Percentiles rank a stretch among this genome's conserved stretches.
These are phyloP conservation scores for Drepanosiphum platanoidis DNA, from an alignment of 2,888 invertebrate genomes.

Conservation along the genomic window DNA sequence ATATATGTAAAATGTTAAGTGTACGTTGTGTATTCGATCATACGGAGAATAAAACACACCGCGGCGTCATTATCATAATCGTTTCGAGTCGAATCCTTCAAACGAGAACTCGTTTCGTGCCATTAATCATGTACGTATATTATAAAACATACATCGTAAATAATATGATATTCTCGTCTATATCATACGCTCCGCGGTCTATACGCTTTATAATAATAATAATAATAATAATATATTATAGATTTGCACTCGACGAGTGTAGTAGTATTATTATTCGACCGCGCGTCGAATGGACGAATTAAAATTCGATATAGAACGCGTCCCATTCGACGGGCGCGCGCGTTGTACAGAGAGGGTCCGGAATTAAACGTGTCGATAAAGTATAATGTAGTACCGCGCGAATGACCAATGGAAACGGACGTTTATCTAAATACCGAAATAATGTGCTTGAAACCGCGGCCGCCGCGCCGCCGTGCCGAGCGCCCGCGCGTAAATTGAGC, in stretches of 20 bases:
- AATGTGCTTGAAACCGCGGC: constrained; percentile 5
- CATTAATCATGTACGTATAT: not conserved
- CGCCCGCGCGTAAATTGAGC: not conserved
- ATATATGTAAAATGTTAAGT: not conserved
- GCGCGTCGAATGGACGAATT: not conserved
- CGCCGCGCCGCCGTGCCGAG: no score
- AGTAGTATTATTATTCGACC: no score
- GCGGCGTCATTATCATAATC: no score
- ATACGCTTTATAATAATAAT: not conserved
- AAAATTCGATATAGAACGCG: not conserved
- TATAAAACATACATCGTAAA: not conserved
- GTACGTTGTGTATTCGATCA: not conserved
- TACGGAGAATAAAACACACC: not conserved
- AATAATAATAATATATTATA: not conserved
- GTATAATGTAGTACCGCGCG: not conserved
- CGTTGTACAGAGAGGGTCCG: not conserved
- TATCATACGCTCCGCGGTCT: not conserved
- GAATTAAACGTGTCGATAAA: constrained; percentile 23
- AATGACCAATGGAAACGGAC: not conserved
- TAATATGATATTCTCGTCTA: not conserved
- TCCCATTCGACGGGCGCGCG: not conserved
- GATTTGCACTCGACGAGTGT: not conserved
- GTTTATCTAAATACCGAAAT: not conserved
- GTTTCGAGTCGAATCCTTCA: not conserved
- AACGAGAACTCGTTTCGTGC: not conserved